phyloP scores from a whole-genome alignment of 2,888 invertebrate genomes.

The Drosophila incognita region DNA sequence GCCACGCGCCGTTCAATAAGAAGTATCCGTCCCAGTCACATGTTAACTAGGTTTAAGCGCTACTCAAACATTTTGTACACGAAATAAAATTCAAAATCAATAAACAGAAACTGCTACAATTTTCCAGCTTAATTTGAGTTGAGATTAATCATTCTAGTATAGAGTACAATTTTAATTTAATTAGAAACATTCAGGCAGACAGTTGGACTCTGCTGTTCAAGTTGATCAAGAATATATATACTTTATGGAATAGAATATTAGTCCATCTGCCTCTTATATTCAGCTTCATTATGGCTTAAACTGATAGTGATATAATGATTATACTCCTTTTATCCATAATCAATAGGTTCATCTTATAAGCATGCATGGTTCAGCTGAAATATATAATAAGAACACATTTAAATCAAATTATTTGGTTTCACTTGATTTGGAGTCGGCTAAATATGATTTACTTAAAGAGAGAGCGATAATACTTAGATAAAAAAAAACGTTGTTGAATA shows the following conservation, averaged over 20 bases:
- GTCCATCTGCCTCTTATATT: too few species aligned
- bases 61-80: slow-evolving; percentile 10
- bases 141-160: neutral
- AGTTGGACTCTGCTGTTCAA: too few species aligned
- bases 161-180: neutral
- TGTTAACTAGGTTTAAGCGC: slow-evolving; percentile 75
- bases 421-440: too few species aligned
- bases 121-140: slow-evolving; percentile 3
- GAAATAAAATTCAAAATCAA: slow-evolving; percentile 10
- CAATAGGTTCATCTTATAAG: too few species aligned
- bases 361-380: too few species aligned
- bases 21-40: slow-evolving; percentile 3
- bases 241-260: too few species aligned
- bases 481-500: neutral
- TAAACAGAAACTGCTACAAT: slow-evolving; percentile 5
- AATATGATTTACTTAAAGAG: neutral
- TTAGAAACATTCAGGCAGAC: neutral
- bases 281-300: too few species aligned
- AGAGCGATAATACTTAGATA: neutral
- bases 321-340: too few species aligned
- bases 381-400: too few species aligned
- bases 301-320: too few species aligned
- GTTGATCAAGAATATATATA: too few species aligned
- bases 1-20: slow-evolving; percentile 76
- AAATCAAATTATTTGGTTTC: too few species aligned